Base-by-base conservation (phyloP, 2,888 invertebrate genomes). In the Brachypterus glaber region DNA sequence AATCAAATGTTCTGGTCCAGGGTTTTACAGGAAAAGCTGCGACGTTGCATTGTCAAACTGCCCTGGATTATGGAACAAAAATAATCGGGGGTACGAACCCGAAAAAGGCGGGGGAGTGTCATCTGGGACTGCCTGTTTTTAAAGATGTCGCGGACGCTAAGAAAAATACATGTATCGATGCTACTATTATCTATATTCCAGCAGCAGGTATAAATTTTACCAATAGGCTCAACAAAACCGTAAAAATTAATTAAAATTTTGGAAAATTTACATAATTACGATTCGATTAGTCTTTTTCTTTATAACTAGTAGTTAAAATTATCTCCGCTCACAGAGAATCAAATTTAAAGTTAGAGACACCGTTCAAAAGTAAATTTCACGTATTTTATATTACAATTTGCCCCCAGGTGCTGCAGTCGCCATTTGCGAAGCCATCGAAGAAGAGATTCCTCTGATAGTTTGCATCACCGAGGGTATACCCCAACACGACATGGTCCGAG, bases 11-110 rank as follows among this genome's bases (percentile, higher is more conserved):
- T 3, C 81, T 86, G 40, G 79, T 81, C 53, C 86, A 87, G 65
- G 86, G 85, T 9, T 83, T 85, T 53, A 87, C 86, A 30, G 86
- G 86, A 41, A 84, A 81, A 61, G 82, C 82, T 63, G 83, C 73
- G 31, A 76, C 76, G 11, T 75, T 75, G 54, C 77, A 78, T 56
- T 73, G 77, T 49, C 73, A 80, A 55, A 78, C 82, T 57, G 80
- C 84, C 17, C 69, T 89, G 34, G 81, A 83, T 48, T 88, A 88
- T 73, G 85, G 85, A 32, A 83, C 86, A 1, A 75, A 78, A 48
- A 66, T 92, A 51, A 89, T 91, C 36, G 92, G 91, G 40, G 91
- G 81, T 43, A 74, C 77, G 30, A 77, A 73, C 33, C 81, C 81
- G 8, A 84, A 82, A 40, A 93, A 90, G 66, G 90, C 82, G 29